These are phyloP conservation scores for Vidua macroura DNA, from an alignment of 2,113 vertebrate species.

Conservation along the genomic window DNA sequence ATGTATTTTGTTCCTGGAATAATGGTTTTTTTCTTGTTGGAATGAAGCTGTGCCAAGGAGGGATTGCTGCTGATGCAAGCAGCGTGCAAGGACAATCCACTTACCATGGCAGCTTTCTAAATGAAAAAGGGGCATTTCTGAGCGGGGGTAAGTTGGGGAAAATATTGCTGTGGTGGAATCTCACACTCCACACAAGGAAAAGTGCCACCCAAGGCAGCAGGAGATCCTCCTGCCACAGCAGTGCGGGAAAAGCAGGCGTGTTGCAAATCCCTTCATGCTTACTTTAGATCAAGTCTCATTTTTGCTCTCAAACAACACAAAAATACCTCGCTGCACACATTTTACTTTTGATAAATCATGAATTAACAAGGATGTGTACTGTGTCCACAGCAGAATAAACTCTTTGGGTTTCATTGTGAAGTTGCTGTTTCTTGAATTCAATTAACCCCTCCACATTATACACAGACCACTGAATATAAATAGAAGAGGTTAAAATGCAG, in stretches of 20 bases:
- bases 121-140: background rate
- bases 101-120: background rate
- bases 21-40: background rate
- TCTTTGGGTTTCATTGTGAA: slow-evolving; percentile 28
- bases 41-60: slow-evolving; percentile 35
- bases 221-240: background rate
- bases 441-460: slow-evolving; percentile 51
- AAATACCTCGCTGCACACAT: background rate
- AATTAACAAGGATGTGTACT: accelerated
- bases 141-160: background rate
- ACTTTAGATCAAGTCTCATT: background rate
- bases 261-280: background rate
- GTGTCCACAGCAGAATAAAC: background rate
- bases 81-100: background rate
- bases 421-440: slow-evolving; percentile 34
- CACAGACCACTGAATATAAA: slow-evolving; percentile 59
- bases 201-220: background rate
- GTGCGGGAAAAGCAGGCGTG: background rate
- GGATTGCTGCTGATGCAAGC: slow-evolving; percentile 39
- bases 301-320: background rate
- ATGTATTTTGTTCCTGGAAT: slow-evolving; percentile 8
- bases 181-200: background rate
- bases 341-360: background rate
- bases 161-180: background rate
- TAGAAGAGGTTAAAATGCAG: slow-evolving; percentile 67